Evolutionary conservation across 2,888 invertebrate genomes (phyloP).

Genomic region (Penaeus monodon): DNA sequence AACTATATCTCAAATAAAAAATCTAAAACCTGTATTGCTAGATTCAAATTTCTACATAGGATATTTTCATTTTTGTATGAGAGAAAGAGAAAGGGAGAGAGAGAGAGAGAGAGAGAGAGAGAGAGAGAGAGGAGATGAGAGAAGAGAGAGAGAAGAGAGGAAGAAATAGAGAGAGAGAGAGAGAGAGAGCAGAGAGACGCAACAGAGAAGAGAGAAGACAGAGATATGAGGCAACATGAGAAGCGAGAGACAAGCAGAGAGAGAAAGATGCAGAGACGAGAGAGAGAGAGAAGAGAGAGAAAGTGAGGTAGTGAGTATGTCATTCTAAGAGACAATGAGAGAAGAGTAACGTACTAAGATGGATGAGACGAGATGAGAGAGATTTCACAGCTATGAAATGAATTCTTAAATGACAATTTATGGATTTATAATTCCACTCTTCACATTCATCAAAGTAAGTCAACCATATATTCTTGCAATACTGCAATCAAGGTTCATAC

Average conservation of each 20-base stretch:
- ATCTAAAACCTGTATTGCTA: no score
- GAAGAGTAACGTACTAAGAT: no score
- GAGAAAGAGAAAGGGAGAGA: not conserved
- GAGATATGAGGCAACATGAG: no score
- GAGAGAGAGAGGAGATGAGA: conserved; percentile 20
- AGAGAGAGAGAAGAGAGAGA: conserved; percentile 2
- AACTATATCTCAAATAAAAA: no score
- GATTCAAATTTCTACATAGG: not conserved
- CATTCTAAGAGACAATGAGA: no score
- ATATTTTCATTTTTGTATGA: no score
- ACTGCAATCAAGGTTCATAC: no score
- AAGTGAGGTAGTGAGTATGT: no score
- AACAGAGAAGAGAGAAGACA: conserved; percentile 19
- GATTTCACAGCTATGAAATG: no score
- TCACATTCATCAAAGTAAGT: no score
- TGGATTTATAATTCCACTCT: not conserved
- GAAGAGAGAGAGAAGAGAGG: conserved; percentile 21
- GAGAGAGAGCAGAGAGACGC: not conserved
- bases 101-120: conserved; percentile 27
- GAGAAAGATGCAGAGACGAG: conserved; percentile 21
- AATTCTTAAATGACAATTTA: not conserved
- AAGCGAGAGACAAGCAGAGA: not conserved
- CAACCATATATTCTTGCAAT: no score
- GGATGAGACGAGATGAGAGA: no score
- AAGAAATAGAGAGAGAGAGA: conserved; percentile 26